Base-by-base conservation (phyloP, 2,113 vertebrate genomes). In the Carassius gibelio region DNA sequence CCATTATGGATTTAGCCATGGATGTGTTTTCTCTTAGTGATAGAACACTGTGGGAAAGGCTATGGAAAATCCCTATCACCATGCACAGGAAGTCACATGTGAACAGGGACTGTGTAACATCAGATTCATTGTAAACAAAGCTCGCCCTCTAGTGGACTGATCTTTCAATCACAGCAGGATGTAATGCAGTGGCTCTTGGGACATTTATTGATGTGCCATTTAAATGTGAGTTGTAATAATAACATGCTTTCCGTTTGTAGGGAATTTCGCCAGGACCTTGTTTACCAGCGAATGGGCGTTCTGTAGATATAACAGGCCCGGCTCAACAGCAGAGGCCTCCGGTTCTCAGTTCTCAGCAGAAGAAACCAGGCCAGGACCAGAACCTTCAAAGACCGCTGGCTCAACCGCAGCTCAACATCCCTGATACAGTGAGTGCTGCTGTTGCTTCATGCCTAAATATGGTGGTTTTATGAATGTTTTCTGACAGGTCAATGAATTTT, bases 401-500 rank as follows among this genome's bases (percentile, higher is more conserved):
- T 84, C 95, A 96, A 69, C 95, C 95, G 71, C 96, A 96, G 89
- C 97, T 96, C 89, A 92, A 94, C 88, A 91, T 96, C 86, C 91
- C 85, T 75, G 96, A 96, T 71, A 79, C 94, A 6, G 97, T 98
- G 95, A 96, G 34, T 85, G 52, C 36, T 8, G 19, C 0, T 5
- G 17, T 30, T 38, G 8, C 11, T 64, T 80, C 19, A 23, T 34
- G 9, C 8, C 19, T 45, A 71, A 45, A 74, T n/a, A n/a, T 5
- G 19, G 34, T 2, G 64, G 14, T 68, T 68, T 38, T 69, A 9
- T 36, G 19, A 69, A 38, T 38, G 34, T 38, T 69, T 69, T 36
- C 66, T 68, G 30, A 66, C 0, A 66, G 2, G 26, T 6, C 2
- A 68, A 66, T 66, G 0, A 19, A 36, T 69, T 69, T 17, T 36